A percentile compares a stretch with the other conserved stretches of the same genome.
Conservation (phyloP, 2,888 invertebrate species). For the Thysanoteuthis rhombus region DNA sequence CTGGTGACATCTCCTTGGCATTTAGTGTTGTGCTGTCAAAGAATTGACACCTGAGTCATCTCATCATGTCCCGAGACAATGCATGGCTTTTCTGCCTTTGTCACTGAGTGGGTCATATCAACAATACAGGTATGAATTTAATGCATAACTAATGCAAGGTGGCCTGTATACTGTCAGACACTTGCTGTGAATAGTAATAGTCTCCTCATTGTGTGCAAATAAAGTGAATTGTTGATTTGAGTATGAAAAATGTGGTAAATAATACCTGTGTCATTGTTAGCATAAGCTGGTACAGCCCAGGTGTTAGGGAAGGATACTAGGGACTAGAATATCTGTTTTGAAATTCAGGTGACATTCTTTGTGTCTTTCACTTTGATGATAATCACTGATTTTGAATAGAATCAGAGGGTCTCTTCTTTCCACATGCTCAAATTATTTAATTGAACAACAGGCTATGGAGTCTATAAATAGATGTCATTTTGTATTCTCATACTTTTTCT, state of each 20-base stretch:
- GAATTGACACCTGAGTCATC: neutral
- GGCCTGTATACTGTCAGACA: neutral
- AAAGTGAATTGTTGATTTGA: neutral
- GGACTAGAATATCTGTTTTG: too few relatives aligned
- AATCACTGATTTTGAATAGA: too few relatives aligned
- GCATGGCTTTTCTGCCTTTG: neutral
- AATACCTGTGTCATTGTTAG: neutral
- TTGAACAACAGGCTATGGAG: too few relatives aligned
- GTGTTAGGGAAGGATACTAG: too few relatives aligned
- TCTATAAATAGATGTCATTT: too few relatives aligned
- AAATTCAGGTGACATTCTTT: too few relatives aligned
- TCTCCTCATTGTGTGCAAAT: neutral
- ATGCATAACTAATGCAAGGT: neutral
- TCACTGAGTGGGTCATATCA: neutral
- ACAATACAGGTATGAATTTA: conserved; percentile 12
- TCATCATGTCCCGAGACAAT: neutral
- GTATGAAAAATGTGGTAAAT: neutral
- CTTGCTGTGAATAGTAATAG: neutral
- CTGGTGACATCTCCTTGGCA: neutral
- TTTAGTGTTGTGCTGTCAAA: neutral
- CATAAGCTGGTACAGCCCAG: neutral
- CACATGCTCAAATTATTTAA: too few relatives aligned
- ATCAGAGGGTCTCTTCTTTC: too few relatives aligned
- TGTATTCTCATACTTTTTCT: too few relatives aligned
- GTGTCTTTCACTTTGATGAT: too few relatives aligned